phyloP scores from a whole-genome alignment of 2,113 vertebrate genomes.

The Zootoca vivipara region DNA sequence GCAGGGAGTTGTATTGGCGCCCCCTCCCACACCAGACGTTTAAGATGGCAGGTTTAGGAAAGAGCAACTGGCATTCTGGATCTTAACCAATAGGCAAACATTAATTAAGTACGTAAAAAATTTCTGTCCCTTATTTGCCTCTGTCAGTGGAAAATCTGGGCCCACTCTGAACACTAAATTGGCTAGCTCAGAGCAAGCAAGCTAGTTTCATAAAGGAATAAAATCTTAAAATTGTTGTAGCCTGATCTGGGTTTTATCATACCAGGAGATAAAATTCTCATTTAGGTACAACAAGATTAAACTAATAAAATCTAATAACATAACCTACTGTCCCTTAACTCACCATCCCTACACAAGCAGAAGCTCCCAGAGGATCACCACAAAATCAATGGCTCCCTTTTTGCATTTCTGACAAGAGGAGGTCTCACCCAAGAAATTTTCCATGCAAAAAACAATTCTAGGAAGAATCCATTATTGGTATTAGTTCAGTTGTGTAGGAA shows the following conservation, averaged over 20 bases:
- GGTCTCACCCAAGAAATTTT: neutral
- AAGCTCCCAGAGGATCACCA: neutral
- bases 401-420: neutral
- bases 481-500: neutral
- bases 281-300: neutral
- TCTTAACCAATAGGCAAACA: no score
- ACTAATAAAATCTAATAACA: neutral
- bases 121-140: no score
- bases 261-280: neutral
- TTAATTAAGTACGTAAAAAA: no score
- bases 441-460: neutral
- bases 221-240: neutral
- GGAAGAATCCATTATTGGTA: neutral
- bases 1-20: no score
- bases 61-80: no score
- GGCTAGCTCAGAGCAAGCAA: neutral
- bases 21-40: no score
- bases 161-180: neutral
- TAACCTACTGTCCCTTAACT: neutral
- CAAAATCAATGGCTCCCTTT: neutral
- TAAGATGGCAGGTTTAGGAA: no score
- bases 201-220: neutral
- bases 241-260: neutral
- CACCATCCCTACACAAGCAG: neutral
- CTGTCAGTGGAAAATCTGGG: neutral